phyloP scores from a whole-genome alignment of 2,888 invertebrate genomes.

The Coelinius sp. region DNA sequence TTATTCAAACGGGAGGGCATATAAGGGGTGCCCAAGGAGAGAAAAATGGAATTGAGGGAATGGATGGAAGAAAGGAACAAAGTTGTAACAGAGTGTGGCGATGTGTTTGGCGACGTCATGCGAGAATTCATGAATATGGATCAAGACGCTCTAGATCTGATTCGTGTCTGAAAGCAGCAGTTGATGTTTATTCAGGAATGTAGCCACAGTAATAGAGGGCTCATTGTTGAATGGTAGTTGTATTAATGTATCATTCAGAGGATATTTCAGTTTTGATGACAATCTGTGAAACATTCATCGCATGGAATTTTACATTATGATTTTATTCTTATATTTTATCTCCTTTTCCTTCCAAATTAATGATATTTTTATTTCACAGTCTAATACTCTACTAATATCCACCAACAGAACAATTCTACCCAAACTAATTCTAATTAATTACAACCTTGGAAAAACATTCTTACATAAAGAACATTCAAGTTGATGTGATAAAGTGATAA shows the following conservation, averaged over 20 bases:
- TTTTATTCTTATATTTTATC: too few species aligned
- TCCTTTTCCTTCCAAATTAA: too few species aligned
- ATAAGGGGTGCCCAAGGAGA: not conserved
- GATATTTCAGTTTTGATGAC: conserved; percentile 7
- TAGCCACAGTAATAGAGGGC: conserved; percentile 48
- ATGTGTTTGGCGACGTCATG: conserved; percentile 28
- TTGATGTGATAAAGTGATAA: not conserved
- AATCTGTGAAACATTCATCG: not conserved
- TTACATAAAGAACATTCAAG: not conserved
- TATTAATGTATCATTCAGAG: not conserved
- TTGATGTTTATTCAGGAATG: conserved; percentile 56
- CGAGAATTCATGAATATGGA: conserved; percentile 39
- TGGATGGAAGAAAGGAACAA: not conserved
- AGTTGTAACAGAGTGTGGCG: conserved; percentile 9
- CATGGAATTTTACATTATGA: not conserved
- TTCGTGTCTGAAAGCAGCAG: not conserved
- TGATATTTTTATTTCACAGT: too few species aligned
- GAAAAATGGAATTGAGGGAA: not conserved
- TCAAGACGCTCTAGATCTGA: conserved; percentile 37
- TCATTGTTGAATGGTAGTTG: conserved; percentile 34
- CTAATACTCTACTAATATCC: too few species aligned
- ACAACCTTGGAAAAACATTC: not conserved
- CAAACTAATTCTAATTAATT: not conserved
- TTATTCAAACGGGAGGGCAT: conserved; percentile 27
- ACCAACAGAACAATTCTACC: not conserved